These are phyloP conservation scores for Drosophila trapezifrons DNA, from an alignment of 1,140 invertebrate species.

Conservation along the genomic window DNA sequence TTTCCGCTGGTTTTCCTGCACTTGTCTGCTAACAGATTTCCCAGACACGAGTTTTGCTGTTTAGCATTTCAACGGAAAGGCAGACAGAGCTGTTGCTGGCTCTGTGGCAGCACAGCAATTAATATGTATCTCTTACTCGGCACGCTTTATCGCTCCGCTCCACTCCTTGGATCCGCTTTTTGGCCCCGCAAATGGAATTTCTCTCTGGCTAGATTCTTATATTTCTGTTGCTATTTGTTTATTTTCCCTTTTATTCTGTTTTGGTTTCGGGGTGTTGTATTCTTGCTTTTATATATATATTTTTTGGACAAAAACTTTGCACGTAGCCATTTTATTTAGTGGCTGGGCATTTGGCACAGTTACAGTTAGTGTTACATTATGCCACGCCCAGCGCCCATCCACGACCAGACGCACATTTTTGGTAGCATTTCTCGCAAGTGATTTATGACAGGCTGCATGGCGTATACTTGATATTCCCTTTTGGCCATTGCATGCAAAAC, in stretches of 20 bases:
- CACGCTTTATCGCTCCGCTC: conserved; percentile 66
- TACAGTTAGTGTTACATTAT: conserved; percentile 62
- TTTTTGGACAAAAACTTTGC: conserved; percentile 56
- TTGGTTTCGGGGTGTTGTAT: conserved; percentile 19
- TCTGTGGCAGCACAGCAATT: conserved; percentile 64
- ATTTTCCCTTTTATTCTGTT: conserved; percentile 23
- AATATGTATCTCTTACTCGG: conserved; percentile 80
- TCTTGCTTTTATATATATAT: conserved; percentile 1
- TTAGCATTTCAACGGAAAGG: conserved; percentile 76
- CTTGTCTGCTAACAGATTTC: conserved; percentile 20
- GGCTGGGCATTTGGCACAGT: conserved; percentile 69
- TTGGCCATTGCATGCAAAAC: conserved; percentile 34
- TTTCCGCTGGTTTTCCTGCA: conserved; percentile 13
- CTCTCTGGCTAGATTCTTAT: conserved; percentile 24
- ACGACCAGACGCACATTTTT: conserved; percentile 51
- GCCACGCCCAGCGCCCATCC: conserved; percentile 38
- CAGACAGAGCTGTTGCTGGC: conserved; percentile 46
- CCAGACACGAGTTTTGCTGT: conserved; percentile 56
- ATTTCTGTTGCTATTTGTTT: conserved; percentile 43
- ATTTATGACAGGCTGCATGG: conserved; percentile 71
- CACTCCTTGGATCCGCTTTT: not conserved
- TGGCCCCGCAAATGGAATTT: conserved; percentile 32
- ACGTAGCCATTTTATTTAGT: conserved; percentile 75
- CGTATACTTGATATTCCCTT: conserved; percentile 64
- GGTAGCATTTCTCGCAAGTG: conserved; percentile 58